These are phyloP conservation scores for Callinectes sapidus DNA, from an alignment of 2,888 invertebrate genomes.

Conservation along the genomic window DNA sequence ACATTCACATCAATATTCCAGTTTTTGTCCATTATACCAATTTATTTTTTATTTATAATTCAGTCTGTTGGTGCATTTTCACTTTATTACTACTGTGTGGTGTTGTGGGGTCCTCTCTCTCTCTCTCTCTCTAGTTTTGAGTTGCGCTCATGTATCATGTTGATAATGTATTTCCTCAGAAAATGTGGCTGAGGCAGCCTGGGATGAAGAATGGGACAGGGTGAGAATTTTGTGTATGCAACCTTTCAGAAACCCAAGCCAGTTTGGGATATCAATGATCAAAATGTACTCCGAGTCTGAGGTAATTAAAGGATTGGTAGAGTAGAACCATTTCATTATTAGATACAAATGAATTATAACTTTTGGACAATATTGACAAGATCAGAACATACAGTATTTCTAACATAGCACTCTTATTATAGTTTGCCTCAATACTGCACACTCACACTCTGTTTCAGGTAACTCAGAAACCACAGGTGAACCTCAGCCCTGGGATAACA, in stretches of 20 bases:
- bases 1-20: too few relatives aligned
- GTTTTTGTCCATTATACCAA: too few relatives aligned
- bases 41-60: too few relatives aligned
- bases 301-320: constrained; percentile 22
- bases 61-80: too few relatives aligned
- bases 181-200: constrained; percentile 80
- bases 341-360: neutral
- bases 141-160: neutral
- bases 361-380: neutral
- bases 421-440: neutral
- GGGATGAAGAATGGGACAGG: constrained; percentile 86
- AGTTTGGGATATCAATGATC: constrained; percentile 89
- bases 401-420: neutral
- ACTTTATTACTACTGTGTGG: too few relatives aligned
- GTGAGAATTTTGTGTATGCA: constrained; percentile 89
- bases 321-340: neutral
- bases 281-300: constrained; percentile 48
- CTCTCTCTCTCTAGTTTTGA: neutral
- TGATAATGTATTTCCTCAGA: constrained; percentile 75
- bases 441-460: neutral
- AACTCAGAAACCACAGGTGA: neutral
- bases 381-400: neutral
- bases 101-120: too few relatives aligned
- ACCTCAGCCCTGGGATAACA: neutral
- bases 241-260: constrained; percentile 87